A percentile compares a stretch with the other conserved stretches of the same genome.
These are phyloP conservation scores for Drosophila fulvimacula DNA, from an alignment of 2,888 invertebrate genomes.

Conservation along the genomic window DNA sequence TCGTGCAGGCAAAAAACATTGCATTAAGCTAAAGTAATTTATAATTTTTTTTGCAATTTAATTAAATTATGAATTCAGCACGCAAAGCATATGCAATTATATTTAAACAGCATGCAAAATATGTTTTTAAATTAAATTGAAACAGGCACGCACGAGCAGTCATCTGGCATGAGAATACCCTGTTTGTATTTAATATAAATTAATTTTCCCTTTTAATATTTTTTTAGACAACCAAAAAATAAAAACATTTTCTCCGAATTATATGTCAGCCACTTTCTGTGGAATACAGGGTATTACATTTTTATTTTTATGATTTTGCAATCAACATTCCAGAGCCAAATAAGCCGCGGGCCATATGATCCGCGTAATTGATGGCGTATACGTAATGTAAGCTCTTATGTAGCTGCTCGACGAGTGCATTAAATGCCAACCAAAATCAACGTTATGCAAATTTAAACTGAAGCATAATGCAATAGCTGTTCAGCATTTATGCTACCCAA, in stretches of 20 bases:
- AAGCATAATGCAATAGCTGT: slow-evolving; percentile 53
- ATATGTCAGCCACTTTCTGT: background rate
- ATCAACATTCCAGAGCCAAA: background rate
- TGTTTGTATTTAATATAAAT: background rate
- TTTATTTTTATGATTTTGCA: background rate
- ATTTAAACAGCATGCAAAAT: slow-evolving; percentile 70
- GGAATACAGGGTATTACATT: background rate
- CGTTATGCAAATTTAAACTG: slow-evolving; percentile 72
- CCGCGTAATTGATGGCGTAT: slow-evolving; percentile 41
- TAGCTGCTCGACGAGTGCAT: slow-evolving; percentile 17
- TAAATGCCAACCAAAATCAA: slow-evolving; percentile 45
- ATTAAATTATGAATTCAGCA: slow-evolving; percentile 58
- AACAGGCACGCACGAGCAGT: background rate
- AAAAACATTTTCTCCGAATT: background rate
- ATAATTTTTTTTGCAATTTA: slow-evolving; percentile 55
- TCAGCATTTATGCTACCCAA: slow-evolving; percentile 7
- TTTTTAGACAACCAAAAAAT: background rate
- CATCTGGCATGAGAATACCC: background rate
- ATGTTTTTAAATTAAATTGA: slow-evolving; percentile 78
- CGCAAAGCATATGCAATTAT: slow-evolving; percentile 66
- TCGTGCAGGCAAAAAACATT: slow-evolving; percentile 15
- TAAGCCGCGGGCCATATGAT: slow-evolving; percentile 29
- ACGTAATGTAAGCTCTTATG: slow-evolving; percentile 31
- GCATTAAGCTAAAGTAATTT: slow-evolving; percentile 54
- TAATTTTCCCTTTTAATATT: background rate